A percentile compares a stretch with the other conserved stretches of the same genome.
These are phyloP conservation scores for Tetragonisca angustula DNA, from an alignment of 2,888 invertebrate species.

Conservation along the genomic window DNA sequence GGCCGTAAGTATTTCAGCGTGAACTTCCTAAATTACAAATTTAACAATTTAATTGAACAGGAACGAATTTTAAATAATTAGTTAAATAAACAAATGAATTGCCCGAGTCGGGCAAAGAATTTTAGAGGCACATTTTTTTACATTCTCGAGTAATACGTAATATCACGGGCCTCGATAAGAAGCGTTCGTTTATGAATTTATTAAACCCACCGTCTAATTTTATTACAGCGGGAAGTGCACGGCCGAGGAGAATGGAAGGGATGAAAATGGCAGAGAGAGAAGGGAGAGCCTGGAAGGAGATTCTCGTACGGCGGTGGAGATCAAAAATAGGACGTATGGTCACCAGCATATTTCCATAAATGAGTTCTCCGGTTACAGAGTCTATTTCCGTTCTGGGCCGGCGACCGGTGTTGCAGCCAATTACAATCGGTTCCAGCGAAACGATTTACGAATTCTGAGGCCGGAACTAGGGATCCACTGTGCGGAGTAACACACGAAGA, in stretches of 20 bases:
- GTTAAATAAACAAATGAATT: background rate
- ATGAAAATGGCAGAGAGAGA: slow-evolving; percentile 19
- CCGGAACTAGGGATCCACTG: background rate
- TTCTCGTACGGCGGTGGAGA: slow-evolving; percentile 47
- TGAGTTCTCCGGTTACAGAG: slow-evolving; percentile 81
- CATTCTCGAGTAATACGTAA: slow-evolving; percentile 26
- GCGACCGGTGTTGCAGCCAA: slow-evolving; percentile 45
- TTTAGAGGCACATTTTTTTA: background rate
- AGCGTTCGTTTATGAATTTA: slow-evolving; percentile 13
- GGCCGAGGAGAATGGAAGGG: slow-evolving; percentile 20
- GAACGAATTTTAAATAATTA: background rate
- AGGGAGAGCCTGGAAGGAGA: slow-evolving; percentile 39
- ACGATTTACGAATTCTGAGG: background rate
- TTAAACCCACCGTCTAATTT: slow-evolving; percentile 44
- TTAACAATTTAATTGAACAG: background rate
- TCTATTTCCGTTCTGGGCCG: slow-evolving; percentile 75
- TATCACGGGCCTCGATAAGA: background rate
- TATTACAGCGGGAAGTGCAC: slow-evolving; percentile 39
- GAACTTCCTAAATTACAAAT: background rate
- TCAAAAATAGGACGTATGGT: slow-evolving; percentile 76
- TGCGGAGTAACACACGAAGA: background rate
- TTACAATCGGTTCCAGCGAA: slow-evolving; percentile 23
- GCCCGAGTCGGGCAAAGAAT: background rate
- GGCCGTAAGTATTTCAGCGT: background rate
- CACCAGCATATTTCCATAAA: slow-evolving; percentile 80